Evolutionary conservation across 2,113 vertebrate species (phyloP).

Genomic region (Ophthalmolycus amberensis): DNA sequence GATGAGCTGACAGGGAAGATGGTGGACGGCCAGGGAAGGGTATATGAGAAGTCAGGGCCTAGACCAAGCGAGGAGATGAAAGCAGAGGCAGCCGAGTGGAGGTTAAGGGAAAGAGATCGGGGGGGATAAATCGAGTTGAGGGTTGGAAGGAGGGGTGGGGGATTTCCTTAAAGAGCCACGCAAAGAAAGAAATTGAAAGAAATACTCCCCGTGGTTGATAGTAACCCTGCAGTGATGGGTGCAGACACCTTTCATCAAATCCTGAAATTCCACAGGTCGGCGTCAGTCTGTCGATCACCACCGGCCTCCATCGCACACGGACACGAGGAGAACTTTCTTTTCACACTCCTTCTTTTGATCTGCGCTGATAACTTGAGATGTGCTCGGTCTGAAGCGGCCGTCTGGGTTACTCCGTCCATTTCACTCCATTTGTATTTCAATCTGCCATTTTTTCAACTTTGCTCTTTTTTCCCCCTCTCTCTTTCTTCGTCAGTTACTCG

Average conservation of each 20-base stretch:
- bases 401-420: neutral
- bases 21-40: conserved; percentile 9
- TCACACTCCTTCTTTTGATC: conserved; percentile 33
- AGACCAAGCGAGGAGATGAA: conserved; percentile 52
- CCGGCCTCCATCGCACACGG: neutral
- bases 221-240: conserved; percentile 38
- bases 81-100: conserved; percentile 41
- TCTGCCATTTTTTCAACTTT: neutral
- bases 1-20: conserved; percentile 10
- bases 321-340: conserved; percentile 5
- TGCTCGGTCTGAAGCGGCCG: neutral
- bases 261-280: conserved; percentile 43
- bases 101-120: conserved; percentile 41
- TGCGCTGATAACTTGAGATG: conserved; percentile 14
- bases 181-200: conserved; percentile 1
- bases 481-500: neutral
- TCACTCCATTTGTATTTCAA: conserved; percentile 6
- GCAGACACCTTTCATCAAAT: conserved; percentile 41
- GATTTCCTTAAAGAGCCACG: conserved; percentile 28
- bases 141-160: conserved; percentile 16
- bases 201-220: conserved; percentile 15
- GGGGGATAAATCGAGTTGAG: conserved; percentile 43
- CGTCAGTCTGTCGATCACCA: conserved; percentile 47
- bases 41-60: conserved; percentile 31
- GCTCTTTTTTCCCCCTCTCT: neutral